Evolutionary conservation across 2,113 vertebrate species (phyloP).

Genomic region (Lethenteron reissneri): DNA sequence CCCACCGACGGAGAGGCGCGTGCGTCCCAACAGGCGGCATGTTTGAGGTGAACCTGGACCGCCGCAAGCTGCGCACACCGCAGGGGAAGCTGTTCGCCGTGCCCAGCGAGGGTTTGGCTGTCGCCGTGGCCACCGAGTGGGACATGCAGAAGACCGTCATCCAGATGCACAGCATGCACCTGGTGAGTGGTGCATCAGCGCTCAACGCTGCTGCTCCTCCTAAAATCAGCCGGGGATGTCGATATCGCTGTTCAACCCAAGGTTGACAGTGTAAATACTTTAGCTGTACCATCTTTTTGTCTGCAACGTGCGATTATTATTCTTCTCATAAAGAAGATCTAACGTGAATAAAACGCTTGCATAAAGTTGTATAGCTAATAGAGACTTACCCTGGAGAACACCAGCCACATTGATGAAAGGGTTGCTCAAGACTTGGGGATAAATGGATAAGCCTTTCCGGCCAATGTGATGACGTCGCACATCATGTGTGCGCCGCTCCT

Average conservation of each 20-base stretch:
- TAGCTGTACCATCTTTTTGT: not conserved
- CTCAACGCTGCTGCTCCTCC: not conserved
- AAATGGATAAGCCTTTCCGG: too few relatives aligned
- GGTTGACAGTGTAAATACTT: not conserved
- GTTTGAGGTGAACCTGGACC: constrained; percentile 79
- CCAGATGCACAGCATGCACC: constrained; percentile 79
- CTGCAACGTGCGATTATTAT: not conserved
- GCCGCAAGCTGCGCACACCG: constrained; percentile 69
- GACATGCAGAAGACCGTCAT: constrained; percentile 66
- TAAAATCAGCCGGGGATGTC: not conserved
- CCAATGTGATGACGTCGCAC: too few relatives aligned
- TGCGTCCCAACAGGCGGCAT: constrained; percentile 30
- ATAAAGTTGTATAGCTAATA: too few relatives aligned
- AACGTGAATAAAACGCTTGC: too few relatives aligned
- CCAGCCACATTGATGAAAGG: too few relatives aligned
- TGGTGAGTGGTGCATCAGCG: constrained; percentile 28
- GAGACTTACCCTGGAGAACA: too few relatives aligned
- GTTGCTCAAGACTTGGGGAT: too few relatives aligned
- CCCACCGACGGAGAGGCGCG: too few relatives aligned
- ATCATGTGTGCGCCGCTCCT: too few relatives aligned
- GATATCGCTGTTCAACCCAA: not conserved
- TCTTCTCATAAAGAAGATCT: too few relatives aligned
- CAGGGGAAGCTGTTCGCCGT: constrained; percentile 66
- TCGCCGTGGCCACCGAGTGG: constrained; percentile 84
- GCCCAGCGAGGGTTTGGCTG: constrained; percentile 61